A percentile compares a stretch with the other conserved stretches of the same genome.
Conservation (phyloP, 2,888 invertebrate species). For the Leucophenga maculata region DNA sequence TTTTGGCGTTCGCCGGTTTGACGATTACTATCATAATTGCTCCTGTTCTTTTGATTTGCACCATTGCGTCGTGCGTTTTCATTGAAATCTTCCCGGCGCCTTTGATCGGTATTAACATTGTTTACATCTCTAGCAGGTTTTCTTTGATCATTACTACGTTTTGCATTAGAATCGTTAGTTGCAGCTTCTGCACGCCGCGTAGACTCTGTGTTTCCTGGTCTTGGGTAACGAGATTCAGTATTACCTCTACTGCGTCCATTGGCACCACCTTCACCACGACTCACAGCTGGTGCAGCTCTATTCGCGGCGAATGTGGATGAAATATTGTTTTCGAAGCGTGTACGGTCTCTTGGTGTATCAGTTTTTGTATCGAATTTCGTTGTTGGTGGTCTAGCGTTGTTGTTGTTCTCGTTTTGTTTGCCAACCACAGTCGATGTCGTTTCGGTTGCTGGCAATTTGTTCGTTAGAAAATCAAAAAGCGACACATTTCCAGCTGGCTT, state of each 20-base stretch:
- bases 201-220: background rate
- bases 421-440: slow-evolving; percentile 33
- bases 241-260: slow-evolving; percentile 7
- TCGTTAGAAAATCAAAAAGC: slow-evolving; percentile 86
- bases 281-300: slow-evolving; percentile 34
- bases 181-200: background rate
- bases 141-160: slow-evolving; percentile 42
- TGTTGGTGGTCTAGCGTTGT: background rate
- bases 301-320: slow-evolving; percentile 71
- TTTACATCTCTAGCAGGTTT: background rate
- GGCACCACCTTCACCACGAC: slow-evolving; percentile 43
- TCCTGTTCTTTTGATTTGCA: background rate
- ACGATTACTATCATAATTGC: background rate
- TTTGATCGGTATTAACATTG: slow-evolving; percentile 34
- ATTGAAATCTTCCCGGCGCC: slow-evolving; percentile 41
- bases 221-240: slow-evolving; percentile 26
- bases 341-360: slow-evolving; percentile 39
- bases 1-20: slow-evolving; percentile 6
- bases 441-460: slow-evolving; percentile 75
- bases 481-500: slow-evolving; percentile 87
- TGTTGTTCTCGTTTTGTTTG: slow-evolving; percentile 19
- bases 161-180: slow-evolving; percentile 21
- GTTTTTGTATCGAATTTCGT: background rate
- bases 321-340: slow-evolving; percentile 71
- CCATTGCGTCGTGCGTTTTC: background rate